Evolutionary conservation across 64 coral and sea anemone species (phyloP).

Genomic region (Pocillopora damicornis): DNA sequence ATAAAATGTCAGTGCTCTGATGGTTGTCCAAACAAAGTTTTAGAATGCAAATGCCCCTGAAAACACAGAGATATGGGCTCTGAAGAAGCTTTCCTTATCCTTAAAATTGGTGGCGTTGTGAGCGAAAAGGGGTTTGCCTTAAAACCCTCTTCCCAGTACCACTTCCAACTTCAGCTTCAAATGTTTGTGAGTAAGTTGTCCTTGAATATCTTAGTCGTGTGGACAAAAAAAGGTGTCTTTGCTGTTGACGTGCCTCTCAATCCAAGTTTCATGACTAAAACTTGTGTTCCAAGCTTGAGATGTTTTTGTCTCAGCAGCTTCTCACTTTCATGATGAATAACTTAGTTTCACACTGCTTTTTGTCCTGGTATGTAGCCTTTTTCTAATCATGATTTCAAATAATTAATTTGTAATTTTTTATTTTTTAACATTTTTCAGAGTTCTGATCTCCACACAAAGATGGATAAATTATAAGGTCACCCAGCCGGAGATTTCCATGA

Average conservation of each 20-base stretch:
- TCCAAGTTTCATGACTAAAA: slow-evolving; percentile 44
- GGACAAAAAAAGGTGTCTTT: slow-evolving; percentile 53
- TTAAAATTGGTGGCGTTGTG: slow-evolving; percentile 65
- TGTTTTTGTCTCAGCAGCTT: slow-evolving; percentile 43
- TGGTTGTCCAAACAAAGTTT: slow-evolving; percentile 44
- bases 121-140: slow-evolving; percentile 53
- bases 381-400: background rate
- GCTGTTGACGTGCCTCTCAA: slow-evolving; percentile 52
- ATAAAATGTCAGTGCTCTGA: slow-evolving; percentile 58
- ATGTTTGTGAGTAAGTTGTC: slow-evolving; percentile 63
- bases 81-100: slow-evolving; percentile 60
- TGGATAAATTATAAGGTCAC: background rate
- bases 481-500: background rate
- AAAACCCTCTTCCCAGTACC: slow-evolving; percentile 45
- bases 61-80: slow-evolving; percentile 67
- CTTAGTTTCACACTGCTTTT: background rate
- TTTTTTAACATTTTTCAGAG: background rate
- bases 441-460: background rate
- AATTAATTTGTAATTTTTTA: slow-evolving; percentile 17
- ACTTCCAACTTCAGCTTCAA: slow-evolving; percentile 63
- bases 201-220: slow-evolving; percentile 55
- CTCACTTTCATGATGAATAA: slow-evolving; percentile 53
- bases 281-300: slow-evolving; percentile 48
- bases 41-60: slow-evolving; percentile 62
- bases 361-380: background rate